phyloP scores from a whole-genome alignment of 2,113 vertebrate genomes.

The Axis porcinus region DNA sequence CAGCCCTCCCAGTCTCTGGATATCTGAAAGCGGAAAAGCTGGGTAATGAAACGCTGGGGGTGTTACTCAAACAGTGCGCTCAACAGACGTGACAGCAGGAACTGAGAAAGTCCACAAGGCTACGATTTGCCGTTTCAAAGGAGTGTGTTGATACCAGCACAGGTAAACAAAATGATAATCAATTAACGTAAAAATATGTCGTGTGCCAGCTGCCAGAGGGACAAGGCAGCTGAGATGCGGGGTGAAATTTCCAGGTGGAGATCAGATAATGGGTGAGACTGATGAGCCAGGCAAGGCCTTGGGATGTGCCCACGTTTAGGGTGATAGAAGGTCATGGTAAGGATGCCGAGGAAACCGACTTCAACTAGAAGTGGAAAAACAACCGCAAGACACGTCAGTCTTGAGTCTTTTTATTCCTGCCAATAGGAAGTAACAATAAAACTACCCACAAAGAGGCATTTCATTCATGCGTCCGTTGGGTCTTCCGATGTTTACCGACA shows the following conservation, averaged over 20 bases:
- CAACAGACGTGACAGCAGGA: background rate
- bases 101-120: too few species aligned
- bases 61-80: background rate
- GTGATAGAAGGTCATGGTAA: background rate
- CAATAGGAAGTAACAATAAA: background rate
- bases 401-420: background rate
- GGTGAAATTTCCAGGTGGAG: background rate
- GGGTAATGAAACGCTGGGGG: background rate
- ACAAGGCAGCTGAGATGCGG: background rate
- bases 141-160: background rate
- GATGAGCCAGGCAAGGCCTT: background rate
- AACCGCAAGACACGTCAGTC: background rate
- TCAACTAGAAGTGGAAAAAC: background rate
- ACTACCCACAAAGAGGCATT: background rate
- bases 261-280: background rate
- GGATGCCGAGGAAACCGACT: background rate
- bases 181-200: background rate
- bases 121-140: background rate
- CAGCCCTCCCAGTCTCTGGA: background rate
- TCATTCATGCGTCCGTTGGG: background rate
- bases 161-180: background rate
- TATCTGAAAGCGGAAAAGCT: background rate
- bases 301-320: background rate
- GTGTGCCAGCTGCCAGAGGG: background rate
- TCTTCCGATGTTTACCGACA: background rate